phyloP scores from a whole-genome alignment of 2,113 vertebrate species.

The Budorcas taxicolor region DNA sequence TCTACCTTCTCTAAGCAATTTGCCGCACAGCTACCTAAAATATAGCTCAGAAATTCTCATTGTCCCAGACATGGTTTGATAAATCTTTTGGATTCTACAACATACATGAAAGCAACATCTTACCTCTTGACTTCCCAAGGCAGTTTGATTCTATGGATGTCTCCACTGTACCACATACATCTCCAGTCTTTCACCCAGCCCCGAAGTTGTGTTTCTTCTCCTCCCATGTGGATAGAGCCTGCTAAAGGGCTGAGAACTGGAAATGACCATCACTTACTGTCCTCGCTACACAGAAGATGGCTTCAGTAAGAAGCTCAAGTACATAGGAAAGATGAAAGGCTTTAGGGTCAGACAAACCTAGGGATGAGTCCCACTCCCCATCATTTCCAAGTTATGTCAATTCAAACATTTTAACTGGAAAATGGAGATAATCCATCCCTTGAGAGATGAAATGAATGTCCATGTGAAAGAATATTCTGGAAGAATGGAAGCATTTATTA shows the following conservation, averaged over 20 bases:
- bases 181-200: background rate
- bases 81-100: background rate
- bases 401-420: background rate
- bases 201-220: background rate
- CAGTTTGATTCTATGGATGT: no score
- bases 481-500: background rate
- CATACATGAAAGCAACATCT: background rate
- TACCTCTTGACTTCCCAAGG: background rate
- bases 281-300: background rate
- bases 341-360: background rate
- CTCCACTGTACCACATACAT: fast-evolving
- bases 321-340: background rate
- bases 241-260: background rate
- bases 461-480: background rate
- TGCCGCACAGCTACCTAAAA: background rate
- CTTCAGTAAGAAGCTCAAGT: background rate
- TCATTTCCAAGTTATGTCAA: background rate
- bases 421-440: background rate
- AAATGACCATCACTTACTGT: background rate
- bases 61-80: background rate
- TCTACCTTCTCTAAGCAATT: background rate
- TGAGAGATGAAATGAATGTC: background rate
- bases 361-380: background rate
- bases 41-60: background rate
- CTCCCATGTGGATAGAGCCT: background rate